These are phyloP conservation scores for Xestia xanthographa DNA, from an alignment of 2,888 invertebrate species.

Conservation along the genomic window DNA sequence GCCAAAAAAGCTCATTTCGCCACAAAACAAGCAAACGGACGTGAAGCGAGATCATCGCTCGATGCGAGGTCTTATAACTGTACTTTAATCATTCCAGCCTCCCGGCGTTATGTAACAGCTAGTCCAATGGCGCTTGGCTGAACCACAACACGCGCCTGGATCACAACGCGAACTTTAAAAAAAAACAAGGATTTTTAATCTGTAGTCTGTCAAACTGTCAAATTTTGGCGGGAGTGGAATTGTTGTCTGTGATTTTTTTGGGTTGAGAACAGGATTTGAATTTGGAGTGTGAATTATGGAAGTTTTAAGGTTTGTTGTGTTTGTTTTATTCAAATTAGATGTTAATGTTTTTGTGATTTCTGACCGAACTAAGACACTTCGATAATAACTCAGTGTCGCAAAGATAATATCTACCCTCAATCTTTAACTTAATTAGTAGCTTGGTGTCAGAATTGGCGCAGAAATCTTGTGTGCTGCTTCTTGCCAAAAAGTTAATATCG, in stretches of 20 bases:
- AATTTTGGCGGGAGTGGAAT: slow-evolving; percentile 64
- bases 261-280: slow-evolving; percentile 37
- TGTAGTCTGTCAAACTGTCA: slow-evolving; percentile 59
- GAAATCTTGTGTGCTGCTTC: background rate
- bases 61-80: slow-evolving; percentile 89
- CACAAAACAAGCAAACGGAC: slow-evolving; percentile 85
- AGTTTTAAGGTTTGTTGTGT: slow-evolving; percentile 63
- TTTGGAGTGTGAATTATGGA: slow-evolving; percentile 62
- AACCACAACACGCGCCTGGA: slow-evolving; percentile 80
- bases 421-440: background rate
- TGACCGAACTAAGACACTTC: too few relatives aligned
- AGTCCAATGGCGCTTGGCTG: slow-evolving; percentile 84
- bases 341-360: background rate
- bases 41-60: slow-evolving; percentile 86
- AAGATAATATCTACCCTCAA: slow-evolving; percentile 18
- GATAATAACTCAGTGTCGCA: too few relatives aligned
- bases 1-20: slow-evolving; percentile 87
- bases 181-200: slow-evolving; percentile 58
- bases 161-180: slow-evolving; percentile 59
- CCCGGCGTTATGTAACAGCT: slow-evolving; percentile 87
- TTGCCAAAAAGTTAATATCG: background rate
- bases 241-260: slow-evolving; percentile 55
- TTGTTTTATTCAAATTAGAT: slow-evolving; percentile 7
- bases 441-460: background rate
- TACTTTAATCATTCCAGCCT: slow-evolving; percentile 85